These are phyloP conservation scores for Aphidius ervi DNA, from an alignment of 1,140 invertebrate species.

Conservation along the genomic window DNA sequence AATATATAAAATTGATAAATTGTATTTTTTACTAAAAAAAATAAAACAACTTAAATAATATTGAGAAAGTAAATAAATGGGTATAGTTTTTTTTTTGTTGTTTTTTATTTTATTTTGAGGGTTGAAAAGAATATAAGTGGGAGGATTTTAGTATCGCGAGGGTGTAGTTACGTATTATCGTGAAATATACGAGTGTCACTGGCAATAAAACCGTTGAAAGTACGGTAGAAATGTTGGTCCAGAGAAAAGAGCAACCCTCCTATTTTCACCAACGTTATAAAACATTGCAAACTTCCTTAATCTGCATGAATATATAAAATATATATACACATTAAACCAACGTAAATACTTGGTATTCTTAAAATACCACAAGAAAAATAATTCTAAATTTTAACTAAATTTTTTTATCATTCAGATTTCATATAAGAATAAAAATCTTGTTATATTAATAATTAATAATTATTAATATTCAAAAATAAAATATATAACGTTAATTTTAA, in stretches of 20 bases:
- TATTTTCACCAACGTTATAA: slow-evolving; percentile 3
- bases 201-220: slow-evolving; percentile 21
- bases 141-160: neutral
- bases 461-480: no score
- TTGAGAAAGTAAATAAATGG: no score
- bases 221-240: slow-evolving; percentile 8
- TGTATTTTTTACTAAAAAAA: neutral
- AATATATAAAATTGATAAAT: neutral
- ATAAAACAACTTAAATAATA: neutral
- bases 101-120: neutral
- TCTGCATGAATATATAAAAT: slow-evolving; percentile 16
- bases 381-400: no score
- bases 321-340: neutral
- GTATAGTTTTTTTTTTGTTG: no score
- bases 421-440: no score
- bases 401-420: no score
- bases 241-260: slow-evolving; percentile 1
- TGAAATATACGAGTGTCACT: slow-evolving; percentile 23
- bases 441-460: no score
- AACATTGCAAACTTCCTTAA: slow-evolving; percentile 23
- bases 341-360: slow-evolving; percentile 15
- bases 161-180: slow-evolving; percentile 15
- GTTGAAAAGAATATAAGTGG: slow-evolving; percentile 14
- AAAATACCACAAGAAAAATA: neutral
- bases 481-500: no score